Evolutionary conservation across 2,888 invertebrate species (phyloP).

Genomic region (Agriopis aurantiaria): DNA sequence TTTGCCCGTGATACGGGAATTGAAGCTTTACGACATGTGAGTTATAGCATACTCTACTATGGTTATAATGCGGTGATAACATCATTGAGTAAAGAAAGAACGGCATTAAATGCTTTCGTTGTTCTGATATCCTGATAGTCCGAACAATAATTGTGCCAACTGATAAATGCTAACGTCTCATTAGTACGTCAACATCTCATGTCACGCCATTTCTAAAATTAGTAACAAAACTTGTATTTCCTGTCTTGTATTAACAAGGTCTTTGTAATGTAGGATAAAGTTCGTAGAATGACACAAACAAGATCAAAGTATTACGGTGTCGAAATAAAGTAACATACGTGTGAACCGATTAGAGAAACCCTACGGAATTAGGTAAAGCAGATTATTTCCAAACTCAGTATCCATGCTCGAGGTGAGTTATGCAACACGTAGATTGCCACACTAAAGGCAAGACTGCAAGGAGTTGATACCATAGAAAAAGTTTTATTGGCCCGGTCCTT

Average conservation of each 20-base stretch:
- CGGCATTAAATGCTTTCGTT: slow-evolving; percentile 1
- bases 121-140: slow-evolving; percentile 15
- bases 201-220: slow-evolving; percentile 16
- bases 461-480: no score
- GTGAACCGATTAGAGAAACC: slow-evolving; percentile 22
- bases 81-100: background rate
- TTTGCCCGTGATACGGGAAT: slow-evolving; percentile 15
- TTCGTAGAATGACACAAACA: slow-evolving; percentile 9
- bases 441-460: no score
- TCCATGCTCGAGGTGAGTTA: slow-evolving; percentile 15
- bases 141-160: background rate
- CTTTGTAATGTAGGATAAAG: background rate
- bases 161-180: slow-evolving; percentile 6
- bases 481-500: no score
- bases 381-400: slow-evolving; percentile 14
- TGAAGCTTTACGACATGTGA: slow-evolving; percentile 18
- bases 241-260: slow-evolving; percentile 3
- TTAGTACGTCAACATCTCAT: slow-evolving; percentile 1
- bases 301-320: slow-evolving; percentile 18
- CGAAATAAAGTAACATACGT: slow-evolving; percentile 5
- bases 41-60: background rate
- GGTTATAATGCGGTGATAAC: background rate
- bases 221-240: slow-evolving; percentile 13
- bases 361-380: slow-evolving; percentile 25
- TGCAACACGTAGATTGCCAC: slow-evolving; percentile 12